These are phyloP conservation scores for Recurvirostra avosetta DNA, from an alignment of 2,113 vertebrate genomes.

Conservation along the genomic window DNA sequence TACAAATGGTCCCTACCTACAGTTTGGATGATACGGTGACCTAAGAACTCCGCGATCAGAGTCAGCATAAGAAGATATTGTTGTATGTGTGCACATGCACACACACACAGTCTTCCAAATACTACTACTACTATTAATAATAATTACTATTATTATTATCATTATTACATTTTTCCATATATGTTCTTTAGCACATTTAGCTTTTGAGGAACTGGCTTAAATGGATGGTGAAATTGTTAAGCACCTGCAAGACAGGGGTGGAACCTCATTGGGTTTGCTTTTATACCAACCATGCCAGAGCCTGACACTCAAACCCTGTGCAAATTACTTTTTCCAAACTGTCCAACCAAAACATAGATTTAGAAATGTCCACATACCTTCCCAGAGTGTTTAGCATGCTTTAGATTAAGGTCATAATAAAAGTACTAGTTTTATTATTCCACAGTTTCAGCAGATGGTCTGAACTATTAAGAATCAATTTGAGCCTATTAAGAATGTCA, in stretches of 20 bases:
- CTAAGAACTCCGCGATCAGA: background rate
- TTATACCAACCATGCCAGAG: background rate
- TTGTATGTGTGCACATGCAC: fast-evolving
- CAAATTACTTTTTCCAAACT: background rate
- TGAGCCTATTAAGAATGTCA: constrained; percentile 49
- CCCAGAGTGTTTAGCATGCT: background rate
- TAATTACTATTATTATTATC: background rate
- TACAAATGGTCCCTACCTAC: background rate
- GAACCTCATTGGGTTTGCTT: background rate
- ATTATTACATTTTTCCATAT: background rate
- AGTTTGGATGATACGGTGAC: background rate
- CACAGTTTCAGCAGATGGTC: constrained; percentile 47
- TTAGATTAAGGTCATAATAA: constrained; percentile 31
- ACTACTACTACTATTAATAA: background rate
- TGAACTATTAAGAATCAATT: constrained; percentile 60
- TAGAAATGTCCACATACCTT: background rate
- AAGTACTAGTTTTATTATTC: constrained; percentile 50
- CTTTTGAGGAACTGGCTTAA: background rate
- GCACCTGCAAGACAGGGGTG: background rate
- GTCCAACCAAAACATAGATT: background rate
- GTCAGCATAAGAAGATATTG: background rate
- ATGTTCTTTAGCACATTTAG: background rate
- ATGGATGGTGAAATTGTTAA: background rate
- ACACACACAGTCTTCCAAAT: background rate
- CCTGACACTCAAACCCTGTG: background rate